Evolutionary conservation across 2,888 invertebrate genomes (phyloP).

Genomic region (Ligdia adustata): DNA sequence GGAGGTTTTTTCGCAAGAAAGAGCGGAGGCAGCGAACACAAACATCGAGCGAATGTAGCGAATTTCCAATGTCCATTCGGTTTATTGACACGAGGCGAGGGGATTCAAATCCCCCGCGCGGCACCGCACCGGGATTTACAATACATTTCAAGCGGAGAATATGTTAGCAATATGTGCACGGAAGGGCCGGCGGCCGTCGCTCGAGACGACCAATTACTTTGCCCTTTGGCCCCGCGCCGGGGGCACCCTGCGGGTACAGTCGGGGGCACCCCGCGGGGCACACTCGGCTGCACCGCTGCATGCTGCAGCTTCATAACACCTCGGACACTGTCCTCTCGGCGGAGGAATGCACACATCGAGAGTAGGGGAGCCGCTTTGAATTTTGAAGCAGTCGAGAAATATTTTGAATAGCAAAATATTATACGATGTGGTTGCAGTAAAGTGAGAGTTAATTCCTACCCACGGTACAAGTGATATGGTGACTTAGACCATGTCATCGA

Average conservation of each 20-base stretch:
- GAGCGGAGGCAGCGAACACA: conserved; percentile 76
- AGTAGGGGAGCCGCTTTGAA: conserved; percentile 47
- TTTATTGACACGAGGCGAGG: conserved; percentile 72
- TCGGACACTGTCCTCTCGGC: no score
- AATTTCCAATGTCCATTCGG: conserved; percentile 79
- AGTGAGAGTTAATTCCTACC: no score
- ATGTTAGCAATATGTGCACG: conserved; percentile 79
- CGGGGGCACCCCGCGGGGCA: conserved; percentile 27
- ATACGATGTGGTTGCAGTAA: no score
- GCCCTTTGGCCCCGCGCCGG: conserved; percentile 55
- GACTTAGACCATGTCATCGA: no score
- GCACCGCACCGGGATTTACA: conserved; percentile 72
- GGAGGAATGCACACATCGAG: conserved; percentile 64
- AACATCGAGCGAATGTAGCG: conserved; percentile 77
- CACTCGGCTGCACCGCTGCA: conserved; percentile 30
- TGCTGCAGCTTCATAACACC: conserved; percentile 68
- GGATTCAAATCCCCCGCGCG: conserved; percentile 67
- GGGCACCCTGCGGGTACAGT: conserved; percentile 27
- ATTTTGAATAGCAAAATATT: no score
- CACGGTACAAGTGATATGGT: no score
- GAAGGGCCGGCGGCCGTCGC: conserved; percentile 24
- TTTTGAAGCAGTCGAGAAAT: no score
- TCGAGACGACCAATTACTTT: conserved; percentile 41
- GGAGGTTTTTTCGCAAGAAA: conserved; percentile 64
- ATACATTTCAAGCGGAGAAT: conserved; percentile 80